Conservation (phyloP, 2,888 invertebrate genomes). For the Dione juno region DNA sequence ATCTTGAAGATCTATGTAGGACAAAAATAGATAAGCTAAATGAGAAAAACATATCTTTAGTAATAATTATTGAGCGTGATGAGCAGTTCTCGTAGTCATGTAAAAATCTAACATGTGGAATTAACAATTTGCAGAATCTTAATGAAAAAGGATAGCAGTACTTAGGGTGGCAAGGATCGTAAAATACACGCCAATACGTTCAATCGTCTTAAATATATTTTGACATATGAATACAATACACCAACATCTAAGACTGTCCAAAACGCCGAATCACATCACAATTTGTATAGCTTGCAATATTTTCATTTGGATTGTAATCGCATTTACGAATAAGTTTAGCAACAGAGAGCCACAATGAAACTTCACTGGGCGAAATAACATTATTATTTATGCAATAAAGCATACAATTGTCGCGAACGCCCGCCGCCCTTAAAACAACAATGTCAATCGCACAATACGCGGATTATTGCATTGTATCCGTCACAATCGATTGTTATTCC, state of each 20-base stretch:
- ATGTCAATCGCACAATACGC: conserved; percentile 82
- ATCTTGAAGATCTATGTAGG: no score
- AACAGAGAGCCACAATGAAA: conserved; percentile 72
- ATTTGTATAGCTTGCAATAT: conserved; percentile 6
- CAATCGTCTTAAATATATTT: background rate
- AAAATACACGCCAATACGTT: no score
- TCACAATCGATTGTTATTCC: conserved; percentile 75
- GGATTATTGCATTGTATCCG: conserved; percentile 84
- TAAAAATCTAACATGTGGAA: no score
- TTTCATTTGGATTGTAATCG: conserved; percentile 45
- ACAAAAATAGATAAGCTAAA: no score
- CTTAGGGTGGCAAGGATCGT: no score
- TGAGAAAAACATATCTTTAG: no score
- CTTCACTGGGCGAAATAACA: conserved; percentile 76
- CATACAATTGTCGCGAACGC: conserved; percentile 78
- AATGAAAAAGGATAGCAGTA: no score
- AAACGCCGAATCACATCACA: background rate
- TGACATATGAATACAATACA: background rate
- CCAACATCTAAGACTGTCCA: background rate
- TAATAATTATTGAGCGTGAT: no score
- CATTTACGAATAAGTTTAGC: conserved; percentile 54
- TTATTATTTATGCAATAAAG: conserved; percentile 84
- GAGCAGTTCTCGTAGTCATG: no score
- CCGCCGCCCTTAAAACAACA: conserved; percentile 83
- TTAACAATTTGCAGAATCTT: no score